Evolutionary conservation across 2,888 invertebrate species (phyloP).

Genomic region (Trissolcus japonicus): DNA sequence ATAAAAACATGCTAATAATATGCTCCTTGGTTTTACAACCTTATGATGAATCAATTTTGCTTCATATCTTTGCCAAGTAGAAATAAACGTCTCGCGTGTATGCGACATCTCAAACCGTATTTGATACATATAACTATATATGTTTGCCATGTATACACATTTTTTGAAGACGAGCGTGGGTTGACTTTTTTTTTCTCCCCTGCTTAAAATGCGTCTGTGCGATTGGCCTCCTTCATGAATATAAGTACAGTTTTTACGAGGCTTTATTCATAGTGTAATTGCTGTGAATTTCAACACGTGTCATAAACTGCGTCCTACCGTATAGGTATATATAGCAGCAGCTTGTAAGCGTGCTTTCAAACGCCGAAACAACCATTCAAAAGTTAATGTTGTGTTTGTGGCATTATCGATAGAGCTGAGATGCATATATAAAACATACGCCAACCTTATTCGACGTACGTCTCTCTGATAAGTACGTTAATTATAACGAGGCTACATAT

Average conservation of each 20-base stretch:
- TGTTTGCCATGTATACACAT: background rate
- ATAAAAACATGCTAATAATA: too few relatives aligned
- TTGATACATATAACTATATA: too few relatives aligned
- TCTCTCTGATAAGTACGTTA: background rate
- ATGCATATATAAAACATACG: background rate
- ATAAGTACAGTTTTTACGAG: conserved; percentile 48
- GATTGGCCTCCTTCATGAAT: conserved; percentile 38
- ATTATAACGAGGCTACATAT: conserved; percentile 7
- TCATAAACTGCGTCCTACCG: conserved; percentile 21
- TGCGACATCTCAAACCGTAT: too few relatives aligned
- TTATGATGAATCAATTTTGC: too few relatives aligned
- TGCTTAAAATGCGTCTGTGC: conserved; percentile 22
- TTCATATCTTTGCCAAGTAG: too few relatives aligned
- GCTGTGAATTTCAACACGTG: conserved; percentile 49
- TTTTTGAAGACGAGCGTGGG: conserved; percentile 1
- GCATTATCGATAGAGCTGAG: background rate
- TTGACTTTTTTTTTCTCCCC: conserved; percentile 4
- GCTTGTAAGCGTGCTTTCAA: background rate
- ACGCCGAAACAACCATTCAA: background rate
- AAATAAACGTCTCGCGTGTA: background rate
- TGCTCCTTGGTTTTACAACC: too few relatives aligned
- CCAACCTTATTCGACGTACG: background rate
- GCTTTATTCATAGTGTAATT: conserved; percentile 50
- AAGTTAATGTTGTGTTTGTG: background rate
- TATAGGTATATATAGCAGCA: background rate